These are phyloP conservation scores for Hemitrygon akajei DNA, from an alignment of 2,797 vertebrate species.

Conservation along the genomic window DNA sequence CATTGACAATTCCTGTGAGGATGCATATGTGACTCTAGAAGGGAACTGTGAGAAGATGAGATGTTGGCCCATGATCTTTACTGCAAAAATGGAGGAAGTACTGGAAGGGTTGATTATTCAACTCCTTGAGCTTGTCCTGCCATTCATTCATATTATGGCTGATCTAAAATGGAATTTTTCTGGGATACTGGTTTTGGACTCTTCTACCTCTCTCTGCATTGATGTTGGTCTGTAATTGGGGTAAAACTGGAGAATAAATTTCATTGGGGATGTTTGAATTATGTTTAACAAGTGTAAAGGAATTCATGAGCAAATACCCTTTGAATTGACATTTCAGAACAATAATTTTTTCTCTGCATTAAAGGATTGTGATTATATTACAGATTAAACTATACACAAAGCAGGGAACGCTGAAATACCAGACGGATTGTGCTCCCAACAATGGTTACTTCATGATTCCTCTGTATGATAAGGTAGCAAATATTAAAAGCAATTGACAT, in stretches of 20 bases:
- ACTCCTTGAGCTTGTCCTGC: not conserved
- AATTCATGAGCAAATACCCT: not conserved
- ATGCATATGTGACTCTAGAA: not conserved
- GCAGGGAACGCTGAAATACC: conserved; percentile 93
- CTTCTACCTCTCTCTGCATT: not conserved
- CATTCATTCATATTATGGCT: not conserved
- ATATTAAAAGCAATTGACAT: not conserved
- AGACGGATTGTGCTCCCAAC: conserved; percentile 94
- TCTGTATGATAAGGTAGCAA: conserved; percentile 91
- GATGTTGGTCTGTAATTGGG: not conserved
- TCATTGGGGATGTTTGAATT: not conserved
- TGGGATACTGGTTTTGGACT: not conserved
- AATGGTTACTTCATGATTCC: conserved; percentile 99
- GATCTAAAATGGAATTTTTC: not conserved
- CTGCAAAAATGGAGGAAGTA: not conserved
- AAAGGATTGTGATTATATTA: conserved; percentile 29
- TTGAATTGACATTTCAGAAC: not conserved
- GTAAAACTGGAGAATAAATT: not conserved
- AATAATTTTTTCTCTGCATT: not conserved
- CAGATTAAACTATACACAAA: conserved; percentile 96
- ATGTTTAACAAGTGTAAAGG: not conserved
- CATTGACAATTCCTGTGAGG: not conserved
- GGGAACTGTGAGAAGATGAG: not conserved
- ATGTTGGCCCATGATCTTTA: not conserved
- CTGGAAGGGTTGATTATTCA: not conserved